Evolutionary conservation across 2,888 invertebrate genomes (phyloP).

Genomic region (Dryadula phaetusa): DNA sequence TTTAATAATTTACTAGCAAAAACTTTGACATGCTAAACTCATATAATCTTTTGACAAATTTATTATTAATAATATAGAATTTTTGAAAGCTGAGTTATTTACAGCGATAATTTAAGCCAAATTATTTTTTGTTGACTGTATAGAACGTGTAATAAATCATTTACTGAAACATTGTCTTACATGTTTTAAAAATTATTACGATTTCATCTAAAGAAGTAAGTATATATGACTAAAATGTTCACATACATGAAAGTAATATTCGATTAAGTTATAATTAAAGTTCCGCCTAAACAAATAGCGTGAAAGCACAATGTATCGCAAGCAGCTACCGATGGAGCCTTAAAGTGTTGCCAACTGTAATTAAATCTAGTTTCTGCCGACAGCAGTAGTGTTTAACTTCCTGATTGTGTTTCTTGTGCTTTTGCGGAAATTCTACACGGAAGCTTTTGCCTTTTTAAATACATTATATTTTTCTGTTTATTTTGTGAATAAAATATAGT

Average conservation of each 20-base stretch:
- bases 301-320: conserved; percentile 17
- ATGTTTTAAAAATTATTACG: too few species aligned
- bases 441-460: conserved; percentile 15
- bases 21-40: neutral
- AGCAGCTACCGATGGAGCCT: conserved; percentile 24
- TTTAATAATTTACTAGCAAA: conserved; percentile 1
- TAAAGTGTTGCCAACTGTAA: conserved; percentile 51
- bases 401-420: conserved; percentile 35
- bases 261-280: neutral
- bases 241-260: neutral
- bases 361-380: conserved; percentile 51
- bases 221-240: neutral
- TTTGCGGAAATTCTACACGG: conserved; percentile 15
- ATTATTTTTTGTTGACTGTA: neutral
- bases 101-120: neutral
- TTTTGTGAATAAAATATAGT: conserved; percentile 14
- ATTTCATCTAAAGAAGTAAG: too few species aligned
- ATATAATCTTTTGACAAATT: conserved; percentile 7
- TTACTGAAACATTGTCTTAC: neutral
- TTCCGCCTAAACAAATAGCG: neutral
- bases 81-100: conserved; percentile 5
- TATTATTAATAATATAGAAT: neutral
- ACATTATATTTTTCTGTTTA: conserved; percentile 22
- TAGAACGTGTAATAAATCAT: neutral
- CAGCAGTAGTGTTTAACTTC: conserved; percentile 49